Base-by-base conservation (phyloP, 2,888 invertebrate genomes). In the Ditylenchus weischeri region DNA sequence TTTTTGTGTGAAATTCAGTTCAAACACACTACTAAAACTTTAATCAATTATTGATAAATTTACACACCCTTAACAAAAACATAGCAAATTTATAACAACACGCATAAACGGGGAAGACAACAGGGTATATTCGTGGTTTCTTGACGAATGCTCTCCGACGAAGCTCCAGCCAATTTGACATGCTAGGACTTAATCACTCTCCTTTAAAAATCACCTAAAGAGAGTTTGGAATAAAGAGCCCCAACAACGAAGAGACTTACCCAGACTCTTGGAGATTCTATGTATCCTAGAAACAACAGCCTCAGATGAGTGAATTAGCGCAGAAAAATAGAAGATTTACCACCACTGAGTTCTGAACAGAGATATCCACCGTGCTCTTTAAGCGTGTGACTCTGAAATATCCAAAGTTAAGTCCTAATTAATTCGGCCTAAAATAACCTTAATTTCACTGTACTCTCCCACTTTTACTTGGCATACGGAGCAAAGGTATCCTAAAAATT, bases 251-350 rank as follows among this genome's bases (percentile, higher is more conserved):
- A 54, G 73, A 74, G 75, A 72, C 78, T 67, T n/a, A 79, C 71
- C 80, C 81, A 83, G 35, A 83, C 78, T 23, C 81, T 75, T n/a
- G 83, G 81, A 50, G 79, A 78, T 62, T 81, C 82, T 72, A 83
- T 75, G 73, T 79, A 83, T 43, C 81, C 82, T 83, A 69, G 70
- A 81, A 66, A 23, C 2, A 29, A 29, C 5, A 29, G 2, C 29
- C 5, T 29, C 29, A 29, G 29, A 29, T 29, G 29, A 4, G 29
- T 29, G 5, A 29, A 29, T 2, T 29, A 29, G 29, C 5, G 5
- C 29, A 29, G 3, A 29, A 5, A 29, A 29, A 29, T 29, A 29
- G 29, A n/a, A n/a, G 21, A 69, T 73, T 58, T 67, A 83, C 83
- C 76, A 21, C 81, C 71, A 67, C 72, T 76, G 47, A 72, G 70